These are phyloP conservation scores for Cephus nigrinus DNA, from an alignment of 2,888 invertebrate genomes.

Conservation along the genomic window DNA sequence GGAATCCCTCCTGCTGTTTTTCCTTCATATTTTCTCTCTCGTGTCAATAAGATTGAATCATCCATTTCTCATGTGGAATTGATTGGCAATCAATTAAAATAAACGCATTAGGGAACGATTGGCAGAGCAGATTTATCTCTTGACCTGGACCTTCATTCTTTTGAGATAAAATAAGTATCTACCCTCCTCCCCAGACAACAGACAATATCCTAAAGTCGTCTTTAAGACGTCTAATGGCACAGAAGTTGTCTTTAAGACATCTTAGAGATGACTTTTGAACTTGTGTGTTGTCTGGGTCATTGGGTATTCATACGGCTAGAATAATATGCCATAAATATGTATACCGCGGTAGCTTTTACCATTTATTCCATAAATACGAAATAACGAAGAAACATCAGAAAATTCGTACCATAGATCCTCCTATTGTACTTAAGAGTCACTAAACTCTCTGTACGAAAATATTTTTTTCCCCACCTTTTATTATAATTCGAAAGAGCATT, in stretches of 20 bases:
- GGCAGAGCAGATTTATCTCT: background rate
- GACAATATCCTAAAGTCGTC: too few relatives aligned
- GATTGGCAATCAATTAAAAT: background rate
- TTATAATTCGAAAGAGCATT: background rate
- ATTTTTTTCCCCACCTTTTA: background rate
- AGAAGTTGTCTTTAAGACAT: too few relatives aligned
- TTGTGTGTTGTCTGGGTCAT: background rate
- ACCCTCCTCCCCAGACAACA: too few relatives aligned
- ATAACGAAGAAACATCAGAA: background rate
- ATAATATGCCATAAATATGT: background rate
- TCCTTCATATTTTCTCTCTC: background rate
- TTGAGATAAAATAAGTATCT: background rate
- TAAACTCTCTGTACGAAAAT: background rate
- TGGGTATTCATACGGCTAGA: background rate
- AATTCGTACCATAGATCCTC: background rate
- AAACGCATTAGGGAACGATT: background rate
- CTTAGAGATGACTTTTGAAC: too few relatives aligned
- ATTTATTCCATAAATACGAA: background rate
- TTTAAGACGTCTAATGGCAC: too few relatives aligned
- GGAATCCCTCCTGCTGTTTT: background rate
- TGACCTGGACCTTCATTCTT: background rate
- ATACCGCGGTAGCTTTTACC: background rate
- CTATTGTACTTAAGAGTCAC: background rate
- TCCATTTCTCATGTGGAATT: background rate
- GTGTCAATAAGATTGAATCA: background rate